phyloP scores from a whole-genome alignment of 2,113 vertebrate genomes.

The Sporophila hypoxantha region DNA sequence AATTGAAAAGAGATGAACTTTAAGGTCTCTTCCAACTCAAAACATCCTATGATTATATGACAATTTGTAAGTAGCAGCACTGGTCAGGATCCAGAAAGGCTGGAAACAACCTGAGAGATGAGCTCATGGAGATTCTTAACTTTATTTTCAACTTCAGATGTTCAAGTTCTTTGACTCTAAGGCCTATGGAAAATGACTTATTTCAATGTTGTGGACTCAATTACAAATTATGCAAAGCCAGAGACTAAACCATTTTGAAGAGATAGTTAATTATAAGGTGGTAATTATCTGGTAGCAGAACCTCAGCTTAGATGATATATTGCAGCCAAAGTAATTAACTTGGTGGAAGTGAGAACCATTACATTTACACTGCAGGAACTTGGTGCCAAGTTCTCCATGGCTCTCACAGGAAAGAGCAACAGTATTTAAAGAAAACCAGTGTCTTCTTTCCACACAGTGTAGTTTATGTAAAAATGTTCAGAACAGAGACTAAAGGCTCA shows the following conservation, averaged over 20 bases:
- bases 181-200: background rate
- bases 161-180: background rate
- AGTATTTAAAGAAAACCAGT: background rate
- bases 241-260: background rate
- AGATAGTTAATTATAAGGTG: constrained; percentile 17
- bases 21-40: background rate
- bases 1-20: background rate
- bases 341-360: background rate
- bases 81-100: background rate
- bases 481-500: background rate
- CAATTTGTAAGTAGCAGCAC: background rate
- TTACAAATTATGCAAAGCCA: background rate
- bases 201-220: background rate
- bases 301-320: background rate
- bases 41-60: background rate
- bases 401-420: background rate
- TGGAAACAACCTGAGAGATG: background rate
- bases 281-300: background rate
- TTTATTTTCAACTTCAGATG: background rate
- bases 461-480: background rate
- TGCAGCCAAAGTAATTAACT: background rate
- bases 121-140: background rate
- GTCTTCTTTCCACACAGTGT: background rate
- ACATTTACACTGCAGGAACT: background rate
- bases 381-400: background rate